A percentile compares a stretch with the other conserved stretches of the same genome.
Conservation (phyloP, 1,140 invertebrate species). For the Tetramorium alpestre region DNA sequence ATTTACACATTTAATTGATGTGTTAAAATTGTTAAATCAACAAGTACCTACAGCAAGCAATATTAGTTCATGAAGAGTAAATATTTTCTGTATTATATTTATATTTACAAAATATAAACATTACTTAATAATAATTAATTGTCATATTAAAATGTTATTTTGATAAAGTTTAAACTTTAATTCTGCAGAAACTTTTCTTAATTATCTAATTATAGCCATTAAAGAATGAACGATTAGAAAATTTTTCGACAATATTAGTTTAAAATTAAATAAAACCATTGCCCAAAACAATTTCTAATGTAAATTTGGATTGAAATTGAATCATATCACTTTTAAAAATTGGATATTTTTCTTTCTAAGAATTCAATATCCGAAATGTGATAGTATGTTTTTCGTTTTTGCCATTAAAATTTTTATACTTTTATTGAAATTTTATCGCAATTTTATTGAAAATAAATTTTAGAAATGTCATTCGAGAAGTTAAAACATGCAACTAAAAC, state of each 20-base stretch:
- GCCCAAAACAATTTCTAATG: not conserved
- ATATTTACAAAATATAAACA: not conserved
- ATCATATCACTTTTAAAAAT: not conserved
- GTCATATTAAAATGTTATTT: not conserved
- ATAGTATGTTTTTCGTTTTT: not conserved
- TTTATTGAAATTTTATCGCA: conserved; percentile 5
- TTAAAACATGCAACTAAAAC: conserved; percentile 1
- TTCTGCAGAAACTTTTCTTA: not conserved
- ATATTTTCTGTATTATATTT: not conserved
- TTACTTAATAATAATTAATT: not conserved
- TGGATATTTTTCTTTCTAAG: conserved; percentile 19
- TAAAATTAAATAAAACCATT: conserved; percentile 11
- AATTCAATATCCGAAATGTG: conserved; percentile 12
- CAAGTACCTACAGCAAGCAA: not conserved
- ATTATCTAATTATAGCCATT: not conserved
- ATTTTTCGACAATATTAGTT: not conserved
- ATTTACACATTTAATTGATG: conserved; percentile 1
- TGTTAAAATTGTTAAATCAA: not conserved
- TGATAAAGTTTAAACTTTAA: not conserved
- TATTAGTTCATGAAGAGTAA: not conserved
- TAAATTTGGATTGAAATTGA: not conserved
- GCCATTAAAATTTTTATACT: conserved; percentile 3
- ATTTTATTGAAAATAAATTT: not conserved
- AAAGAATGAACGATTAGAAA: not conserved
- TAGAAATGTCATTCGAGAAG: not conserved